These are phyloP conservation scores for Bombus sylvicola DNA, from an alignment of 1,140 invertebrate genomes.

Conservation along the genomic window DNA sequence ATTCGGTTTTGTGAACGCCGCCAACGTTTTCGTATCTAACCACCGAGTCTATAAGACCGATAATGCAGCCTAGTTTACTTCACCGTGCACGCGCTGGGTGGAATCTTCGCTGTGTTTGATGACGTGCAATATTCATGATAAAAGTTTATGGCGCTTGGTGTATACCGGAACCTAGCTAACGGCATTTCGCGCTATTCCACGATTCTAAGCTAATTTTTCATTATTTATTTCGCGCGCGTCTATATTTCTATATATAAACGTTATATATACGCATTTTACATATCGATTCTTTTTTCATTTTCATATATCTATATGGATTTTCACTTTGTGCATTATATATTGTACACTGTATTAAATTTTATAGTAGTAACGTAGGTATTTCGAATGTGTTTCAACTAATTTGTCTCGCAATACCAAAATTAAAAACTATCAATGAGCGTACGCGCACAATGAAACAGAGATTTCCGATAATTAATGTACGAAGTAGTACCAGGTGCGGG, in stretches of 20 bases:
- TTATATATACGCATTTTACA: neutral
- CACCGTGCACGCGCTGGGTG: slow-evolving; percentile 34
- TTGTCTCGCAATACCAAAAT: neutral
- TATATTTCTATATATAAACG: too few species aligned
- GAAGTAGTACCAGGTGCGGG: neutral
- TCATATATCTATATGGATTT: too few species aligned
- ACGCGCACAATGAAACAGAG: neutral
- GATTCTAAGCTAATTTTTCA: neutral
- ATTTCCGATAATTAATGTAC: neutral
- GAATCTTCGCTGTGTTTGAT: slow-evolving; percentile 51
- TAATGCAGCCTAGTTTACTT: slow-evolving; percentile 58
- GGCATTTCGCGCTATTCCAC: neutral
- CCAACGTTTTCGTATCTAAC: slow-evolving; percentile 48
- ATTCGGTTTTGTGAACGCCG: slow-evolving; percentile 30
- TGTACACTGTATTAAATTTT: neutral
- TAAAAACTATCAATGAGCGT: neutral
- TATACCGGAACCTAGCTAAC: neutral
- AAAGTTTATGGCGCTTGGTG: slow-evolving; percentile 50
- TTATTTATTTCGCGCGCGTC: neutral
- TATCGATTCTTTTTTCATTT: neutral
- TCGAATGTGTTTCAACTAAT: neutral
- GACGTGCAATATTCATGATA: slow-evolving; percentile 60
- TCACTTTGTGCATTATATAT: neutral
- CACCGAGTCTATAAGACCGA: slow-evolving; percentile 58
- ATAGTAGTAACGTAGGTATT: neutral